A percentile compares a stretch with the other conserved stretches of the same genome.
Evolutionary conservation across 1,140 invertebrate species (phyloP).

Genomic region (Habropoda laboriosa): DNA sequence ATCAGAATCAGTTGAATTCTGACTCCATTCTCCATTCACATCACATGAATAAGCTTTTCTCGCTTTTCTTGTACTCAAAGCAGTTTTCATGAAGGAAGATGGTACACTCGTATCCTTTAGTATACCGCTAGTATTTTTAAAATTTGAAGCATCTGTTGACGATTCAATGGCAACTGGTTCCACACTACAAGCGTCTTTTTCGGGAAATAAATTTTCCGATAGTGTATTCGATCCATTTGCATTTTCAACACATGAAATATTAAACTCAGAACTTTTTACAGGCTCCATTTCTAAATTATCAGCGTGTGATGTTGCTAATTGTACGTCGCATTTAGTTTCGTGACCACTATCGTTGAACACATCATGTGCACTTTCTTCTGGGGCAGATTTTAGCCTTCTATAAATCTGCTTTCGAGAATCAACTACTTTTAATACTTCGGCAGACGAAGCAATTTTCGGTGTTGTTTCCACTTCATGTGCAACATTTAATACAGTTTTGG

Average conservation of each 20-base stretch:
- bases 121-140: slow-evolving; percentile 37
- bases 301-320: background rate
- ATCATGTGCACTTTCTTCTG: slow-evolving; percentile 55
- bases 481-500: slow-evolving; percentile 47
- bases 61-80: slow-evolving; percentile 81
- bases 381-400: slow-evolving; percentile 66
- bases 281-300: background rate
- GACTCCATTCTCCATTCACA: slow-evolving; percentile 68
- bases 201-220: background rate
- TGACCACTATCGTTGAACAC: slow-evolving; percentile 53
- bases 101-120: slow-evolving; percentile 81
- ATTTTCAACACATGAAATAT: slow-evolving; percentile 29
- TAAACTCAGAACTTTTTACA: slow-evolving; percentile 2
- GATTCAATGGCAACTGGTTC: background rate
- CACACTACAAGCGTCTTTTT: background rate
- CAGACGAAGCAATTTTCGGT: slow-evolving; percentile 69
- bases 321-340: background rate
- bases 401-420: slow-evolving; percentile 24
- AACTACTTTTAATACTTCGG: slow-evolving; percentile 59
- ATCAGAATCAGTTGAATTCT: slow-evolving; percentile 63
- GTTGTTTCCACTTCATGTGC: slow-evolving; percentile 53
- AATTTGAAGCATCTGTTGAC: slow-evolving; percentile 35
- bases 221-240: slow-evolving; percentile 38
- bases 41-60: slow-evolving; percentile 78
- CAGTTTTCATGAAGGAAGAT: slow-evolving; percentile 84